A percentile compares a stretch with the other conserved stretches of the same genome.
Conservation (phyloP, 2,888 invertebrate genomes). For the Ennomos fuscantarius region DNA sequence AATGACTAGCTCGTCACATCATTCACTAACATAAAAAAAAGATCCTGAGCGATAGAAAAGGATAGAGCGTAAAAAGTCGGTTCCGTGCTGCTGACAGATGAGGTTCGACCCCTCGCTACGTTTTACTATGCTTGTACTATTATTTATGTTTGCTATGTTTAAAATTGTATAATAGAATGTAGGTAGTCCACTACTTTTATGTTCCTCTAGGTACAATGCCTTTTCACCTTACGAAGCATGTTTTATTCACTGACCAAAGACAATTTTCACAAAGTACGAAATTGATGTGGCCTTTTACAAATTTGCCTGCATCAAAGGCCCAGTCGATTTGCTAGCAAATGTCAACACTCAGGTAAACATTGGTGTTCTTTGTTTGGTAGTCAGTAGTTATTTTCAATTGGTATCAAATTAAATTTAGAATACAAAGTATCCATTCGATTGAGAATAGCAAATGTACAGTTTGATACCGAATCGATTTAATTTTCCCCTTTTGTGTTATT, state of each 20-base stretch:
- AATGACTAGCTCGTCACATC: no score
- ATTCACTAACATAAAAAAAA: no score
- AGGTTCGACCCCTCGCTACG: no score
- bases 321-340: constrained; percentile 42
- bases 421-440: background rate
- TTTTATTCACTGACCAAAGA: constrained; percentile 31
- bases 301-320: constrained; percentile 37
- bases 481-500: no score
- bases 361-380: constrained; percentile 25
- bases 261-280: constrained; percentile 35
- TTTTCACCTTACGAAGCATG: constrained; percentile 12
- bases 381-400: constrained; percentile 11
- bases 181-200: no score
- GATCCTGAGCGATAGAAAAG: no score
- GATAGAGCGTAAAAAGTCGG: no score
- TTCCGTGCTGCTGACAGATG: no score
- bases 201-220: constrained; percentile 1
- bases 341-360: constrained; percentile 47
- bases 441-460: background rate
- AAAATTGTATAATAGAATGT: no score
- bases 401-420: constrained; percentile 17
- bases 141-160: no score
- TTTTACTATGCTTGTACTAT: no score
- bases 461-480: no score
- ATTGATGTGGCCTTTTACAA: constrained; percentile 36